These are phyloP conservation scores for Cephus sareptanus DNA, from an alignment of 2,888 invertebrate species.

Conservation along the genomic window DNA sequence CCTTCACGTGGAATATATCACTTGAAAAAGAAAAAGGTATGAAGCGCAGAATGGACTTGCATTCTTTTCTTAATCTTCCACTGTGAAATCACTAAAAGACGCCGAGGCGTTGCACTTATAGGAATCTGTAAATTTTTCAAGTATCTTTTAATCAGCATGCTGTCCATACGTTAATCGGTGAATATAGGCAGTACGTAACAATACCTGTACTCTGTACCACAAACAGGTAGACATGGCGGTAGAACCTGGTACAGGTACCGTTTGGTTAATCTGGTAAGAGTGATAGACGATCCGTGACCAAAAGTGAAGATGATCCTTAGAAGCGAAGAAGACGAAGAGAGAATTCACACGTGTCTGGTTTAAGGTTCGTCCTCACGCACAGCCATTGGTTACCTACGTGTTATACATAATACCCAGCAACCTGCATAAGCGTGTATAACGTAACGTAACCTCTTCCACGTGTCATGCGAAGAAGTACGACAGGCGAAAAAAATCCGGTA, in stretches of 20 bases:
- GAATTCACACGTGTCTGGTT: background rate
- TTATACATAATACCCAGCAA: background rate
- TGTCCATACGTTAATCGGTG: background rate
- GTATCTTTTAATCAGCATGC: background rate
- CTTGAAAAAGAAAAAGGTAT: background rate
- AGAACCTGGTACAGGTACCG: background rate
- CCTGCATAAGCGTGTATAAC: background rate
- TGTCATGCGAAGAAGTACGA: slow-evolving; percentile 14
- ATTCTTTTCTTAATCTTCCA: background rate
- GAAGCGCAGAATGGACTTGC: background rate
- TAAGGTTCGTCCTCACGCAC: background rate
- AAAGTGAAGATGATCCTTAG: slow-evolving; percentile 19
- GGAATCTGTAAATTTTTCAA: background rate
- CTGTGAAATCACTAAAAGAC: background rate
- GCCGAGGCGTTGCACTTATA: background rate
- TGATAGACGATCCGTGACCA: slow-evolving; percentile 25
- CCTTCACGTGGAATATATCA: background rate
- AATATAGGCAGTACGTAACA: background rate
- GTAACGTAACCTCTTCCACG: background rate
- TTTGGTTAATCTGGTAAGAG: slow-evolving; percentile 12
- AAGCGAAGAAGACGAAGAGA: background rate
- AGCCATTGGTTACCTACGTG: background rate
- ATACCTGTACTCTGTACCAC: background rate
- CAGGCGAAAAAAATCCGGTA: slow-evolving; percentile 38
- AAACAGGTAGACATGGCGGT: background rate